Percentiles rank a stretch among this genome's conserved stretches.
Evolutionary conservation across 2,888 invertebrate species (phyloP).

Genomic region (Thera obeliscata): DNA sequence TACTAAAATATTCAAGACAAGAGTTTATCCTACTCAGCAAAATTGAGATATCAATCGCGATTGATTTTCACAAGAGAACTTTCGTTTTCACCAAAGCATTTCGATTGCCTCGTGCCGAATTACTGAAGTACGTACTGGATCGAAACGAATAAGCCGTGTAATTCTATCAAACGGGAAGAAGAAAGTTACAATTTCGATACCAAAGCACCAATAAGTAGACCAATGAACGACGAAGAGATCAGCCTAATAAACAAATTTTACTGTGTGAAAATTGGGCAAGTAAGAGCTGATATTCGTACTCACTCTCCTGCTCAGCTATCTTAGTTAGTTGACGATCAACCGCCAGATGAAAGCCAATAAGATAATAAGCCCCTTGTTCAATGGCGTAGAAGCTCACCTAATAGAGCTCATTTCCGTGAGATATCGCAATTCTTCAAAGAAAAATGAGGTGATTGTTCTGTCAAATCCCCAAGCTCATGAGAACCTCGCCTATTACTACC

Average conservation of each 20-base stretch:
- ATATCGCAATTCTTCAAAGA: conserved; percentile 64
- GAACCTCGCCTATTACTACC: conserved; percentile 63
- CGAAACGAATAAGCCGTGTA: conserved; percentile 67
- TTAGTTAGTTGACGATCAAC: not conserved
- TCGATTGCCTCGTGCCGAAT: conserved; percentile 56
- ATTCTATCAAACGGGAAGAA: conserved; percentile 64
- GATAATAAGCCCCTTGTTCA: conserved; percentile 43
- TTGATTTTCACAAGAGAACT: conserved; percentile 36
- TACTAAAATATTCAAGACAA: too few species aligned
- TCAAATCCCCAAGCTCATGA: conserved; percentile 64
- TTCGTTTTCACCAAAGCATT: conserved; percentile 53
- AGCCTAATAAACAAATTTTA: conserved; percentile 8
- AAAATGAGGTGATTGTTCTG: conserved; percentile 71
- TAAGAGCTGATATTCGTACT: not conserved
- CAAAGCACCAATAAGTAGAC: conserved; percentile 41
- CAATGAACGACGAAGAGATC: conserved; percentile 32
- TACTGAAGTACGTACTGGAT: conserved; percentile 62
- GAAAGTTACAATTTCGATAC: conserved; percentile 60
- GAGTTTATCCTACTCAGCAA: not conserved
- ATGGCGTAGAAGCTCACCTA: conserved; percentile 51
- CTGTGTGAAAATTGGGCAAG: not conserved
- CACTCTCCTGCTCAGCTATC: not conserved
- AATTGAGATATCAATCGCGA: not conserved
- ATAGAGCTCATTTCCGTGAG: conserved; percentile 62
- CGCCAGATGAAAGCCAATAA: conserved; percentile 28